Conservation (phyloP, 2,888 invertebrate species). For the Ormyrus pomaceus region DNA sequence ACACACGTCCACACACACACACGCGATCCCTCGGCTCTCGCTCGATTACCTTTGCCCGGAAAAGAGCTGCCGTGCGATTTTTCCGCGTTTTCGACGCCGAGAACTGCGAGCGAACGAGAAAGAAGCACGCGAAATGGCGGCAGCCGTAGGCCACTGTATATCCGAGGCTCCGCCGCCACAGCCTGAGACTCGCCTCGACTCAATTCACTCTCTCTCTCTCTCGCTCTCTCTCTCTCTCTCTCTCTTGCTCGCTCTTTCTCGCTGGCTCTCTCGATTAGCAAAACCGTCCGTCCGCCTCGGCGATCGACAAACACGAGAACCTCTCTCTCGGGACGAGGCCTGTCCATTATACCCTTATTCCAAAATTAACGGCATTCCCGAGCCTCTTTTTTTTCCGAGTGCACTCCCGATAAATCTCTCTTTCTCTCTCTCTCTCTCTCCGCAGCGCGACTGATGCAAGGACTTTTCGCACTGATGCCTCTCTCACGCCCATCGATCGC, state of each 20-base stretch:
- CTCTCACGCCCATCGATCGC: slow-evolving; percentile 10
- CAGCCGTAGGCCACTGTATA: slow-evolving; percentile 26
- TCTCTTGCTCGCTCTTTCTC: too few relatives aligned
- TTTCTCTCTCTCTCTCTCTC: neutral
- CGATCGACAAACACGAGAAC: neutral
- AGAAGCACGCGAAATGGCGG: slow-evolving; percentile 57
- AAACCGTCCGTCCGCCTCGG: slow-evolving; percentile 18
- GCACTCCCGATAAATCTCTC: neutral
- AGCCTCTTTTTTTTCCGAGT: neutral
- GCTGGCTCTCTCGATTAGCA: slow-evolving; percentile 18
- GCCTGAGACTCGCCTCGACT: neutral
- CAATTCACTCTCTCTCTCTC: slow-evolving; percentile 24
- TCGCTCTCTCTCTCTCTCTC: neutral
- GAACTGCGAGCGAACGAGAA: slow-evolving; percentile 39
- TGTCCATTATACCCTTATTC: neutral
- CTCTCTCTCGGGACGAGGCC: neutral
- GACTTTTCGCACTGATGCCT: neutral
- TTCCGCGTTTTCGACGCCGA: neutral
- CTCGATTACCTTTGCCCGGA: too few relatives aligned
- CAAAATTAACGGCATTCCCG: slow-evolving; percentile 6
- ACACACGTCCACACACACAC: neutral
- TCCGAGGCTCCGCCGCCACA: neutral
- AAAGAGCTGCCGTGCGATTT: too few relatives aligned
- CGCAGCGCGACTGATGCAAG: slow-evolving; percentile 6
- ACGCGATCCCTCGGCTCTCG: neutral